Evolutionary conservation across 2,113 vertebrate genomes (phyloP), one percentile per base, ranked within the genome.

Genomic region (Chaenocephalus aceratus): DNA sequence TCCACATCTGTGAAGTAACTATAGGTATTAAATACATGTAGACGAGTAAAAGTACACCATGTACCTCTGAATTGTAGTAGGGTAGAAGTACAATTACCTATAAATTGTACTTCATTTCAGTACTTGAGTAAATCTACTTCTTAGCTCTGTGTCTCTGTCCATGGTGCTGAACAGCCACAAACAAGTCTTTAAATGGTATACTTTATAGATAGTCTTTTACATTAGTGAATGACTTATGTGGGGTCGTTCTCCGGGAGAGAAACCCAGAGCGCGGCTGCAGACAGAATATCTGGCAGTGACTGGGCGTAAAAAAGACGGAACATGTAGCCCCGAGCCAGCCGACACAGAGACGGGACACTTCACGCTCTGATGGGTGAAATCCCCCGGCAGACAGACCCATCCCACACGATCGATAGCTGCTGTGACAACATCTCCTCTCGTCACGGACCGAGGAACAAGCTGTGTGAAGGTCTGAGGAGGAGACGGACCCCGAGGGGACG

Each of bases 401-500:
- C 90, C 85, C 87, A 70, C 80, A 66, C 84, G 90, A 93, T 93
- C 88, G 89, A 93, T 94, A 79, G 90, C 89, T 79, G 79, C 90
- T 85, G 83, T 92, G 92, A 93, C 93, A 88, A 88, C 90, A 83
- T 88, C 61, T 51, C 76, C 60, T 83, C 87, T 86, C 82, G 89
- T 93, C 91, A 91, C 92, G 88, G 88, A 71, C 89, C 77, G 85
- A 62, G 86, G 89, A 93, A 91, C 89, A 92, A 91, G 91, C 85
- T 85, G 90, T 90, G 88, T 79, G 89, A 88, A 91, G 89, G 88
- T 88, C 92, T 90, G 90, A 88, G 87, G 79, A 88, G 88, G 76
- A 89, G 88, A 93, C 91, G 84, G 91, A 62, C 88, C 86, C 89
- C 72, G 56, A 88, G 90, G 89, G 89, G 79, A 89, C 78, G 64